Percentiles rank a stretch among this genome's conserved stretches.
These are phyloP conservation scores for Cylloceria caligata DNA, from an alignment of 2,888 invertebrate genomes.

Conservation along the genomic window DNA sequence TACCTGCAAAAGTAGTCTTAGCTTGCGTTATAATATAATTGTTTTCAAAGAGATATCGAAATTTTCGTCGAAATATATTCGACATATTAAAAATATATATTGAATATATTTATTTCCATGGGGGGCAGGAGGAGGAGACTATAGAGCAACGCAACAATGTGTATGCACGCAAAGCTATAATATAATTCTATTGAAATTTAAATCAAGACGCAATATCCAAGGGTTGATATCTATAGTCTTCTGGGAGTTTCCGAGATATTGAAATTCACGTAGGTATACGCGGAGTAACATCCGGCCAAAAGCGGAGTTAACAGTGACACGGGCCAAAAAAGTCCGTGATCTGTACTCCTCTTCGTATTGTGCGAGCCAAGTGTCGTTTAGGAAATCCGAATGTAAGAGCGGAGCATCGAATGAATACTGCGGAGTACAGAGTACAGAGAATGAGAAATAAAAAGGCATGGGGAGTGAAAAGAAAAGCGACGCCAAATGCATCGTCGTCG, in stretches of 20 bases:
- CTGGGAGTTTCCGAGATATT: constrained; percentile 52
- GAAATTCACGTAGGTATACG: constrained; percentile 35
- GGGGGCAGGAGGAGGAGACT: too few relatives aligned
- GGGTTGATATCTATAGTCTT: constrained; percentile 2
- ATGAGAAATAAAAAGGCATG: constrained; percentile 20
- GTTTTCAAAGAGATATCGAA: too few relatives aligned
- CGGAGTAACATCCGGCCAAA: constrained; percentile 46
- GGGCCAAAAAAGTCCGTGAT: constrained; percentile 59
- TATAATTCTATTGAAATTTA: constrained; percentile 43
- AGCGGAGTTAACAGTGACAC: constrained; percentile 55
- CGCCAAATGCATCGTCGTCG: constrained; percentile 55
- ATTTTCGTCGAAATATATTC: too few relatives aligned
- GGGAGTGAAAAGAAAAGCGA: constrained; percentile 24
- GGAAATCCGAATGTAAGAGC: constrained; percentile 59
- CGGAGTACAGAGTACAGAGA: background rate
- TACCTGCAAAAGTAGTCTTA: too few relatives aligned
- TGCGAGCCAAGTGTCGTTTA: constrained; percentile 63
- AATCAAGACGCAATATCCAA: constrained; percentile 37
- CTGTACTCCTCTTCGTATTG: constrained; percentile 51
- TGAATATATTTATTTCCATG: too few relatives aligned
- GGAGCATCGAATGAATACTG: constrained; percentile 18
- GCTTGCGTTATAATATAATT: too few relatives aligned
- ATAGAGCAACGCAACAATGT: too few relatives aligned
- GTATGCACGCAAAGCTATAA: background rate
- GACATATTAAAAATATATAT: too few relatives aligned